These are phyloP conservation scores for Osmerus eperlanus DNA, from an alignment of 2,113 vertebrate species.

Conservation along the genomic window DNA sequence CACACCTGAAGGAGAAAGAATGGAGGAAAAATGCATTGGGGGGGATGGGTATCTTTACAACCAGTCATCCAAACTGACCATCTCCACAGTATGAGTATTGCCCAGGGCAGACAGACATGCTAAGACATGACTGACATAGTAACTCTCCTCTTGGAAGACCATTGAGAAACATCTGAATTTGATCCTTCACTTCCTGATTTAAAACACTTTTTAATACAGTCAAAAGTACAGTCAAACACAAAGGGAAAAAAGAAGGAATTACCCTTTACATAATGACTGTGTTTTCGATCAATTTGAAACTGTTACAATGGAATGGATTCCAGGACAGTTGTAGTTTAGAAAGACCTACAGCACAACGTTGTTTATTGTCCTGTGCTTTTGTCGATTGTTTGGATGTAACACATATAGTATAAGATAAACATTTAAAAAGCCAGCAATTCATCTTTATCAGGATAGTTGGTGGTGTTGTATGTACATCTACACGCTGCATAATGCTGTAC, in stretches of 20 bases:
- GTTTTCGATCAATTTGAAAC: background rate
- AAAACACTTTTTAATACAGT: background rate
- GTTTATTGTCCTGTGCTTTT: too few relatives aligned
- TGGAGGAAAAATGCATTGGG: background rate
- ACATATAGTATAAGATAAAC: too few relatives aligned
- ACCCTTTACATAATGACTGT: background rate
- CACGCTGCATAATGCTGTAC: too few relatives aligned
- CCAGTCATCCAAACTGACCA: slow-evolving; percentile 18
- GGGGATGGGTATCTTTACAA: slow-evolving; percentile 19
- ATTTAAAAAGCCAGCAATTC: too few relatives aligned
- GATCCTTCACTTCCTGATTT: background rate
- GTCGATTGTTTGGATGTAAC: too few relatives aligned
- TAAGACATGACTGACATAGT: slow-evolving; percentile 9
- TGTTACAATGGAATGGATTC: background rate
- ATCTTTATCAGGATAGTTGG: too few relatives aligned
- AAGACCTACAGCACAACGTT: too few relatives aligned
- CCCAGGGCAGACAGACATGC: slow-evolving; percentile 26
- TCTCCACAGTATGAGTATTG: slow-evolving; percentile 19
- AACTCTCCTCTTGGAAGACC: slow-evolving; percentile 3
- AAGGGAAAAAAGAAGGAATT: background rate
- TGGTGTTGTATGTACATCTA: too few relatives aligned
- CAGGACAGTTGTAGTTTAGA: too few relatives aligned
- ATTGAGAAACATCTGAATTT: background rate
- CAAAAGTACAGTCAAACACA: background rate
- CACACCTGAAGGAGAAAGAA: slow-evolving; percentile 10